phyloP scores from a whole-genome alignment of 1,140 invertebrate genomes.

The Drusus annulatus region DNA sequence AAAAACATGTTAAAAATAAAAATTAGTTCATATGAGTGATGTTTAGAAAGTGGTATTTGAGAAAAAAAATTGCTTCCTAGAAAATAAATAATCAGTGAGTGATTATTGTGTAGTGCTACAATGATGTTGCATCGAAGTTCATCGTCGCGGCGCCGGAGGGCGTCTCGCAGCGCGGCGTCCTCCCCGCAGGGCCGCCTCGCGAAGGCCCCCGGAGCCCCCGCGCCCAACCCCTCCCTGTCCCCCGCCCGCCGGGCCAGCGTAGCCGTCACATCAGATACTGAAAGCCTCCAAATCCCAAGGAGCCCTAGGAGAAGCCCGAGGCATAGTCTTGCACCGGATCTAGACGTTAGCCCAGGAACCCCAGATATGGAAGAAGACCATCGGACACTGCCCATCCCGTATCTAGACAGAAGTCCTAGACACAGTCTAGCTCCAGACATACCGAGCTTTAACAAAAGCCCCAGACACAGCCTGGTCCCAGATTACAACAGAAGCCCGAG shows the following conservation, averaged over 20 bases:
- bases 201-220: slow-evolving; percentile 66
- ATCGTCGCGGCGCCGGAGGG: slow-evolving; percentile 77
- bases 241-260: slow-evolving; percentile 59
- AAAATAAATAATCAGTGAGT: neutral
- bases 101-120: too few relatives aligned
- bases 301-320: slow-evolving; percentile 67
- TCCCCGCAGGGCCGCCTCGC: slow-evolving; percentile 73
- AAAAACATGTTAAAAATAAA: too few relatives aligned
- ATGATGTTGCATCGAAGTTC: slow-evolving; percentile 77
- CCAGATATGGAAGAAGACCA: slow-evolving; percentile 43
- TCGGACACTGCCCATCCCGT: slow-evolving; percentile 63
- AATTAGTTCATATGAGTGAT: too few relatives aligned
- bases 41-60: too few relatives aligned
- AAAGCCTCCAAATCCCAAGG: slow-evolving; percentile 63
- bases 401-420: slow-evolving; percentile 73
- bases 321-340: slow-evolving; percentile 70
- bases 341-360: slow-evolving; percentile 65
- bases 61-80: too few relatives aligned
- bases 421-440: slow-evolving; percentile 75
- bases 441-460: slow-evolving; percentile 63
- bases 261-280: slow-evolving; percentile 50
- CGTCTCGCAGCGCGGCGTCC: slow-evolving; percentile 77
- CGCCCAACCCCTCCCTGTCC: slow-evolving; percentile 70
- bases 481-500: slow-evolving; percentile 76
- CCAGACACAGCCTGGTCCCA: slow-evolving; percentile 68